phyloP scores from a whole-genome alignment of 2,888 invertebrate genomes.

The Trichogramma dendrolimi region DNA sequence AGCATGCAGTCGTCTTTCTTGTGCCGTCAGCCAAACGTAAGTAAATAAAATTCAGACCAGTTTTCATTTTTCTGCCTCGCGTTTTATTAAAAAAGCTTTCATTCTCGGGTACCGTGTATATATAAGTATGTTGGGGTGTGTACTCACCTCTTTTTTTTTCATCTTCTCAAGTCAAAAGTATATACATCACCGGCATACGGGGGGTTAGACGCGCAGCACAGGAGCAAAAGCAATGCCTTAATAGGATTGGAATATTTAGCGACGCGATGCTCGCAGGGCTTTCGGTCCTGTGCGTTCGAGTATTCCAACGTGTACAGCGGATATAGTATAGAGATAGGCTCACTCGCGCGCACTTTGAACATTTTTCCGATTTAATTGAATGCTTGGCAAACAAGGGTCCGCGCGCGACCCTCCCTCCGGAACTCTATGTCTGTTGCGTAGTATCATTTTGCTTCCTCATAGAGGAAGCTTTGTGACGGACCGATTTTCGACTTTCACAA shows the following conservation, averaged over 20 bases:
- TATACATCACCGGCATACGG: neutral
- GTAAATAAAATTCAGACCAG: constrained; percentile 11
- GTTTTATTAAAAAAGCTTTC: constrained; percentile 24
- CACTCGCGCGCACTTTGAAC: neutral
- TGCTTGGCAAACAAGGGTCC: constrained; percentile 19
- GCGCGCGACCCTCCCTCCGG: neutral
- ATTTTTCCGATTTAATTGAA: constrained; percentile 18
- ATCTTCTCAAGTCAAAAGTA: constrained; percentile 3
- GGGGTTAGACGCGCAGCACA: constrained; percentile 1
- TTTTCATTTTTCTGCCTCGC: constrained; percentile 1
- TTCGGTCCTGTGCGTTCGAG: neutral
- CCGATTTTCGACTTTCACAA: too few species aligned
- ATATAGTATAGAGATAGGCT: too few species aligned
- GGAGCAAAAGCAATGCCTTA: constrained; percentile 8
- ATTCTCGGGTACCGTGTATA: neutral
- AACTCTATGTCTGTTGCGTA: neutral
- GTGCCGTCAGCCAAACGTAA: neutral
- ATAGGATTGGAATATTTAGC: constrained; percentile 27
- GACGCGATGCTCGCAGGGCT: neutral
- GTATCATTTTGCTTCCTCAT: too few species aligned
- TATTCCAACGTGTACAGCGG: too few species aligned
- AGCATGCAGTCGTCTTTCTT: constrained; percentile 9
- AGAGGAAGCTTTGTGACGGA: too few species aligned
- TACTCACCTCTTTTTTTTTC: neutral
- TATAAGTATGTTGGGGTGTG: too few species aligned